phyloP scores from a whole-genome alignment of 2,113 vertebrate species.

The Hyaena hyaena region DNA sequence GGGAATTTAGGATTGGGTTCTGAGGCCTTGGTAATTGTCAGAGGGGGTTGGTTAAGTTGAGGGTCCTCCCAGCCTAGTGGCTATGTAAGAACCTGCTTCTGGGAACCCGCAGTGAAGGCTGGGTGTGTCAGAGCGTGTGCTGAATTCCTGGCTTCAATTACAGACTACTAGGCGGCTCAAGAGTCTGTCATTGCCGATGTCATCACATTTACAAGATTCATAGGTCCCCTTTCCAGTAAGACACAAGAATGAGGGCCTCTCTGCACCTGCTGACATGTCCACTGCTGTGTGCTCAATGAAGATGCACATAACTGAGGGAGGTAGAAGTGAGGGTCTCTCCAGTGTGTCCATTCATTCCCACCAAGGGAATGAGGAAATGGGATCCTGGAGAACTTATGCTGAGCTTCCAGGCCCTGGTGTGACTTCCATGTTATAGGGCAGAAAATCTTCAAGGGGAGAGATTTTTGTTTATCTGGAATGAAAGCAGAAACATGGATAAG shows the following conservation, averaged over 20 bases:
- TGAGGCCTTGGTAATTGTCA: constrained; percentile 4
- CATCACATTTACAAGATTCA: constrained; percentile 81
- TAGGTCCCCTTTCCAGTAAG: constrained; percentile 62
- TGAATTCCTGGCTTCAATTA: constrained; percentile 82
- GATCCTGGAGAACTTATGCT: not conserved
- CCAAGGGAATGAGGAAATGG: not conserved
- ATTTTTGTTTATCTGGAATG: not conserved
- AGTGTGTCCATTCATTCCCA: not conserved
- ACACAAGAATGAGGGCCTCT: constrained; percentile 46
- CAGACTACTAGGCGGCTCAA: constrained; percentile 77
- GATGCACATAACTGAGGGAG: not conserved
- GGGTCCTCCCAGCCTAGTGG: constrained; percentile 75
- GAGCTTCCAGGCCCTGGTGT: not conserved
- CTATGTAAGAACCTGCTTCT: constrained; percentile 67
- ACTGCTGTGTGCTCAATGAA: not conserved
- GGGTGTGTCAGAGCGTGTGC: constrained; percentile 79
- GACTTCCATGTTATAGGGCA: not conserved
- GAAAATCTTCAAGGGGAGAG: constrained; percentile 15
- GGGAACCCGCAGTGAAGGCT: constrained; percentile 69
- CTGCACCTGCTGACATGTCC: not conserved
- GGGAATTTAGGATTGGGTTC: constrained; percentile 22
- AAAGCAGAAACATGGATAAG: constrained; percentile 25
- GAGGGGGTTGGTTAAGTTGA: constrained; percentile 39
- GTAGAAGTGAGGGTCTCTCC: not conserved
- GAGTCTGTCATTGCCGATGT: constrained; percentile 81